Evolutionary conservation across 2,113 vertebrate species (phyloP), one percentile per base, ranked within the genome.

Genomic region (Ondatra zibethicus): DNA sequence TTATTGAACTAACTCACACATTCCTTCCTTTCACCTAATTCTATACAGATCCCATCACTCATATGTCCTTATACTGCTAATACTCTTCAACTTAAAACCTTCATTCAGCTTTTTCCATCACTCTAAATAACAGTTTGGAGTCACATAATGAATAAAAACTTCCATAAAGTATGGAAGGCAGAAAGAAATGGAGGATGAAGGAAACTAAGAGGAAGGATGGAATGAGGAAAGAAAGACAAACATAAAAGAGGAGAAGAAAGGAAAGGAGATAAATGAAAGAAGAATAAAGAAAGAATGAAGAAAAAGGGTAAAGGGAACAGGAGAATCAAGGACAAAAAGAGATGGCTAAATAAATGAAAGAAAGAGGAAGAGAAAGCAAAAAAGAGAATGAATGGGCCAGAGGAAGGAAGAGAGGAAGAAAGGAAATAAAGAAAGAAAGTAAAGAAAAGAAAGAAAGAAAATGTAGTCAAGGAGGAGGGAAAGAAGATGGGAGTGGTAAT

Each of bases 391-490:
- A 9, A 55, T 2, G 31, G 17, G 7, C 36, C 16, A 36, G 13
- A 14, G 75, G 42, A 11, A 25, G 10, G 75, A 47, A 65, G 63
- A 25, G 2, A 65, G 3, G 55, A 16, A 65, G 63, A 0, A 52
- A 19, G 3, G 31, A 19, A 50, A 8, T 16, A 29, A 47, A 6
- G 47, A 17, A 78, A 0, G 77, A 33, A 78, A 7, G 16, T n/a
- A n/a, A n/a, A n/a, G n/a, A n/a, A 29, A 47, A 6, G 47, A 17
- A 78, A 0, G 77, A 33, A 78, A 7, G 16, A 4, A 47, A 50
- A 78, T 14, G 13, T 1, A 63, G 14, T 25, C 1, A 85, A 8
- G 1, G 14, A n/a, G 14, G 25, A 4, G 8, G 39, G 3, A 2
- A n/a, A 61, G n/a, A 42, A 12, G 14, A 45, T 6, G 33, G 3